Evolutionary conservation across 2,797 vertebrate genomes (phyloP), one percentile per base, ranked within the genome.

Genomic region (Smutsia temminckii): DNA sequence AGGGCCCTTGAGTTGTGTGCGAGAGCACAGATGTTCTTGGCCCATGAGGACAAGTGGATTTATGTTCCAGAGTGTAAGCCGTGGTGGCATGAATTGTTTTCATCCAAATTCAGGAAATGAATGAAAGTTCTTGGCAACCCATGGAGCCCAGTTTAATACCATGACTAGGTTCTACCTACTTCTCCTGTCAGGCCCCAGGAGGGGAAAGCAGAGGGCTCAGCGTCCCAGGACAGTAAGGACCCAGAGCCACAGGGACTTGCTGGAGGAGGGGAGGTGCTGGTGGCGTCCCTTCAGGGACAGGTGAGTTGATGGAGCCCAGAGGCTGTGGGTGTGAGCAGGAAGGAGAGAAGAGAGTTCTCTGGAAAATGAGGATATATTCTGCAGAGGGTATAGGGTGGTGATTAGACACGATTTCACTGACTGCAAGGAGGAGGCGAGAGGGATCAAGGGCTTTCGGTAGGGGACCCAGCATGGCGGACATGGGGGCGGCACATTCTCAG

Each of bases 1-100:
- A 37, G 23, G 77, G 72, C 8, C 46, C 87, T 69, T n/a, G 40
- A 37, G 71, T 53, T 16, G 17, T 37, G 9, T 42, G 66, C 0
- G 1, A 20, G 75, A 87, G 61, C 37, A 32, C n/a, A 81, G 81
- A 68, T 29, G 34, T 63, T 64, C 71, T 53, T 81, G 96, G 89
- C 90, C 21, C 0, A 0, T 69, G 71, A 59, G 63, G 89, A 84
- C 93, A 78, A 55, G 51, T 74, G 85, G 69, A 80, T 77, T 91
- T 72, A 34, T 27, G 59, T 74, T 66, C 71, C 83, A n/a, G 25
- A 27, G 66, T 59, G 37, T 55, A 34, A 51, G 34, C 12, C 85
- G 91, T 86, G 77, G 40, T 61, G 89, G n/a, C 3, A 0, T 42
- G 83, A 89, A 79, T 86, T 32, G 84, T 91, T 96, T 89, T 34